A percentile compares a stretch with the other conserved stretches of the same genome.
Conservation (phyloP, 2,888 invertebrate genomes). For the Tholera decimalis region DNA sequence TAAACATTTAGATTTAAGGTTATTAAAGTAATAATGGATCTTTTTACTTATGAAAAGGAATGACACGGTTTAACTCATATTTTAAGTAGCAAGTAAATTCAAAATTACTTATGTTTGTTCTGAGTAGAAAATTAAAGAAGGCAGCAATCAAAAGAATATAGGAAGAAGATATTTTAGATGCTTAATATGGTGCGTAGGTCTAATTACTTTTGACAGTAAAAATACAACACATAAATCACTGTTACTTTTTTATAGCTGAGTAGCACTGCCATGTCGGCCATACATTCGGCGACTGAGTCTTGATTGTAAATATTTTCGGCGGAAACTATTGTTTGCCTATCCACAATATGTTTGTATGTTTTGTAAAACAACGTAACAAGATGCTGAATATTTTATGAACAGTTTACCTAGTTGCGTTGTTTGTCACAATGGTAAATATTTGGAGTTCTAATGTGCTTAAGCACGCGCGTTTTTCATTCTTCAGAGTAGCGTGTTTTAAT, state of each 20-base stretch:
- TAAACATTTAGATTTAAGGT: too few species aligned
- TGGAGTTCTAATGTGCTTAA: conserved; percentile 6
- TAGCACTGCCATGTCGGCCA: conserved; percentile 53
- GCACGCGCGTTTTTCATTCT: neutral
- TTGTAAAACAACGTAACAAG: conserved; percentile 47
- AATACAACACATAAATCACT: conserved; percentile 25
- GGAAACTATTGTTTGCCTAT: conserved; percentile 50
- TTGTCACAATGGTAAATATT: conserved; percentile 22
- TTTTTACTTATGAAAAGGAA: too few species aligned
- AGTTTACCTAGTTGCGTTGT: conserved; percentile 36
- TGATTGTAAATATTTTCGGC: conserved; percentile 22
- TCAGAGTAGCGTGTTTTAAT: neutral
- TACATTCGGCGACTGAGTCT: conserved; percentile 16
- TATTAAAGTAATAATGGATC: too few species aligned
- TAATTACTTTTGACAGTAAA: neutral
- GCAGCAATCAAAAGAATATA: too few species aligned
- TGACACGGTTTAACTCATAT: too few species aligned
- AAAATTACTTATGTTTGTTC: too few species aligned
- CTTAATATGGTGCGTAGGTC: too few species aligned
- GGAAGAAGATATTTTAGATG: too few species aligned
- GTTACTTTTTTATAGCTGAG: conserved; percentile 60
- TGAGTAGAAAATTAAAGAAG: too few species aligned
- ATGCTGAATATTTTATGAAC: conserved; percentile 38
- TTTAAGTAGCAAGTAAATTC: too few species aligned
- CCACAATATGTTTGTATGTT: conserved; percentile 40